Conservation (phyloP, 2,797 vertebrate genomes). For the Aldrovandia affinis region DNA sequence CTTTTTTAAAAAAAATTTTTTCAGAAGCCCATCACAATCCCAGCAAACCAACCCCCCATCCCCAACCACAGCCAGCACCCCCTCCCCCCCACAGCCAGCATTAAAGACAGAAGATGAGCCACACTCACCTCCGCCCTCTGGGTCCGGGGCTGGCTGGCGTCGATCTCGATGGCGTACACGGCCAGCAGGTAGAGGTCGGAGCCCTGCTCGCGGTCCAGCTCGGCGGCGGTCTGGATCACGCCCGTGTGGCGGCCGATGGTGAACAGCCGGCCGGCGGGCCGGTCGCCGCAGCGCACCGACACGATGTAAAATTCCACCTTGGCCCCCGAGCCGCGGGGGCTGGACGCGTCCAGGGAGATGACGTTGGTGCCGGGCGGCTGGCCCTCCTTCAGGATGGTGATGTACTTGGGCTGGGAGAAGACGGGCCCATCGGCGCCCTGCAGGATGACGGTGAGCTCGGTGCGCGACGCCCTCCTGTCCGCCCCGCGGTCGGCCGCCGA, state of each 20-base stretch:
- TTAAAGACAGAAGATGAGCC: conserved; percentile 44
- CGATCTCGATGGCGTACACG: conserved; percentile 93
- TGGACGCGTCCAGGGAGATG: conserved; percentile 90
- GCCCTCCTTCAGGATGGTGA: conserved; percentile 93
- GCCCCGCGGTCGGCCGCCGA: conserved; percentile 91
- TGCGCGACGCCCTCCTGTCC: conserved; percentile 84
- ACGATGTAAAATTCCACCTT: conserved; percentile 97
- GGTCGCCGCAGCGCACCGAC: conserved; percentile 85
- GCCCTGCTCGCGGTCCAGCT: conserved; percentile 93
- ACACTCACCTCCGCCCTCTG: conserved; percentile 91
- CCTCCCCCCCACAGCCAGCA: no score
- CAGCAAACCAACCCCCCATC: no score
- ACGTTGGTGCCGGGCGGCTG: conserved; percentile 94
- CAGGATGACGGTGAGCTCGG: conserved; percentile 90
- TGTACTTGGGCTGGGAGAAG: conserved; percentile 94
- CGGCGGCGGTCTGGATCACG: conserved; percentile 90
- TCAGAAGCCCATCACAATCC: no score
- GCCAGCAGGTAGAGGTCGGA: conserved; percentile 93
- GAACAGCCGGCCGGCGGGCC: conserved; percentile 88
- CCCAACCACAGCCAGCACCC: no score
- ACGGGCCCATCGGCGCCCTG: conserved; percentile 89
- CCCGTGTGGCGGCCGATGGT: conserved; percentile 89
- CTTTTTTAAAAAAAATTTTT: no score
- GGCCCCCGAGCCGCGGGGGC: conserved; percentile 79
- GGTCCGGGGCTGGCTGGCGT: conserved; percentile 83